phyloP scores from a whole-genome alignment of 2,888 invertebrate species.

The Conomelus anceps region DNA sequence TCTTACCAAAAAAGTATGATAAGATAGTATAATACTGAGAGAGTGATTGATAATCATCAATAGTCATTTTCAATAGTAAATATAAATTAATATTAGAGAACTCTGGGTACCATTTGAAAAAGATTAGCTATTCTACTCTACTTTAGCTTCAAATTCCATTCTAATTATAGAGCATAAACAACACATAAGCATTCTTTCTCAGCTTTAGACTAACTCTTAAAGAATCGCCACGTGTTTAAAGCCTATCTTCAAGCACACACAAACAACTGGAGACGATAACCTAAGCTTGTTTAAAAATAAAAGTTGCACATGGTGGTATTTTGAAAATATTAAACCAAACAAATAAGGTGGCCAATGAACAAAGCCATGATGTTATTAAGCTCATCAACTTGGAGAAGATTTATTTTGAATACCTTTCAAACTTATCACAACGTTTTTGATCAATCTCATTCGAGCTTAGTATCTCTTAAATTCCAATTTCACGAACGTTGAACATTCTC shows the following conservation, averaged over 20 bases:
- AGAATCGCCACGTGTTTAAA: neutral
- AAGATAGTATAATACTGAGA: too few relatives aligned
- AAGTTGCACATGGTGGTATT: neutral
- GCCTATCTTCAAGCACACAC: neutral
- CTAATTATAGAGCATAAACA: neutral
- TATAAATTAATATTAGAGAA: too few relatives aligned
- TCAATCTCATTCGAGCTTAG: too few relatives aligned
- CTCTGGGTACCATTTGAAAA: neutral
- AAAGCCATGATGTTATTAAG: neutral
- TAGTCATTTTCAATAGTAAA: too few relatives aligned
- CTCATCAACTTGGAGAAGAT: neutral
- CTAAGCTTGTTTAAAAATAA: neutral
- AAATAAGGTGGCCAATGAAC: neutral
- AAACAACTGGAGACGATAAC: neutral
- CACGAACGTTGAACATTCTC: too few relatives aligned
- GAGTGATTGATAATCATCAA: too few relatives aligned
- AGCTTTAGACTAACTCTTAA: neutral
- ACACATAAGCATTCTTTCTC: neutral
- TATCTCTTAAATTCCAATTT: too few relatives aligned
- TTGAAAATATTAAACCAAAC: neutral
- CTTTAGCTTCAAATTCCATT: neutral
- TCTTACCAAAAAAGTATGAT: too few relatives aligned
- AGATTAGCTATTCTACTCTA: neutral
- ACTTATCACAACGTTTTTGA: too few relatives aligned
- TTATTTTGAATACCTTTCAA: neutral